phyloP scores from a whole-genome alignment of 37 sponge, comb jelly and placozoan species.

The Halichondria panicea region DNA sequence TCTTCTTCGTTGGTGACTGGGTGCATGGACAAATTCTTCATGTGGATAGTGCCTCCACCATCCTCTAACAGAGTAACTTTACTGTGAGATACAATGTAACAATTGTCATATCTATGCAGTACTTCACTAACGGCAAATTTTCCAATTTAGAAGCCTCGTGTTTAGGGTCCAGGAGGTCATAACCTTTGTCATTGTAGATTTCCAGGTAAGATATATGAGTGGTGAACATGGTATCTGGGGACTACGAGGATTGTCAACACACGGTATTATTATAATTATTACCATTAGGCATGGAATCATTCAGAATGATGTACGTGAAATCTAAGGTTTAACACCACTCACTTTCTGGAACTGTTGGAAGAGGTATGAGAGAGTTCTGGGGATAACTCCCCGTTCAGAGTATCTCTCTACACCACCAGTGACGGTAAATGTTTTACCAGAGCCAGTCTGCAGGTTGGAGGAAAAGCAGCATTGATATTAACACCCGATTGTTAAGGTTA shows the following conservation, averaged over 20 bases:
- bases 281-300: neutral
- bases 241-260: slow-evolving; percentile 21
- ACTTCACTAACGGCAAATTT: slow-evolving; percentile 75
- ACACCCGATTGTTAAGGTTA: no score
- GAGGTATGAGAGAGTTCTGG: slow-evolving; percentile 86
- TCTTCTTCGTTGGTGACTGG: slow-evolving; percentile 92
- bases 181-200: slow-evolving; percentile 96
- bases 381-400: slow-evolving; percentile 91
- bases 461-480: no score
- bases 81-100: slow-evolving; percentile 20
- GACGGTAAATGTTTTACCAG: slow-evolving; percentile 97
- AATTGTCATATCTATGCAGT: neutral
- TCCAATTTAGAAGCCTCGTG: slow-evolving; percentile 91
- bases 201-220: slow-evolving; percentile 96
- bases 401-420: slow-evolving; percentile 94
- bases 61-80: slow-evolving; percentile 82
- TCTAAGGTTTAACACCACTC: neutral
- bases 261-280: neutral
- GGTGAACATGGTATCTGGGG: slow-evolving; percentile 71
- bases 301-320: neutral
- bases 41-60: slow-evolving; percentile 70
- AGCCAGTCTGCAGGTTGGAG: slow-evolving; percentile 80
- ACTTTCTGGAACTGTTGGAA: slow-evolving; percentile 89
- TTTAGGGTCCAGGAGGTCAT: slow-evolving; percentile 91
- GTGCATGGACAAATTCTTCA: slow-evolving; percentile 92